Evolutionary conservation across 2,888 invertebrate species (phyloP), one percentile per base, ranked within the genome.

Genomic region (Brachylomia viminalis): DNA sequence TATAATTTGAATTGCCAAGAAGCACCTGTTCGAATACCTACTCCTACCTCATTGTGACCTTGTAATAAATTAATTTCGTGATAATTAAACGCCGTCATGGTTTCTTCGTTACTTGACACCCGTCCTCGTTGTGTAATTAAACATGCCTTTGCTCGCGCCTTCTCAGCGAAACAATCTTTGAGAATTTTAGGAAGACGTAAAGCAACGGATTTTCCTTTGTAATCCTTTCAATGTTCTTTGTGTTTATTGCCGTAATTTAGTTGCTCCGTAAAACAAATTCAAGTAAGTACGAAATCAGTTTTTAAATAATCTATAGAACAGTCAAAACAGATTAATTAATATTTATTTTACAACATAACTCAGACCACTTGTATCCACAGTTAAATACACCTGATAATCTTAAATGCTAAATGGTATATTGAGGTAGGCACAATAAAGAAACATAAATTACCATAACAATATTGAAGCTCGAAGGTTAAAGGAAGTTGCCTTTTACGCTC

Each of bases 401-500:
- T 72, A 68, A 75, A 85, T 77, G 62, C 47, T 68, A 69, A 80
- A 83, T 78, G 72, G 54, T 76, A 67, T 82, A 85, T 87, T 86
- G 85, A 84, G 84, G 85, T 86, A 87, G 86, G 81, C 77, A 85
- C 69, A 54, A 75, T 72, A 72, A 73, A 75, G 73, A 79, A 77
- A 79, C 68, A 77, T 79, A 78, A 86, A 91, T 91, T 91, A 91
- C 80, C 90, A 90, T 90, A 88, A 91, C 85, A 91, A 91, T 91
- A 89, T 88, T 80, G 71, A 72, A 75, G 74, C 71, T 70, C 71
- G 83, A 90, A 89, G 88, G 90, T 87, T 84, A 86, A 78, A 88
- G 89, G 89, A 90, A 86, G 86, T 86, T 76, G 71, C 45, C 64
- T 83, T 85, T 86, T 84, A 80, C 83, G 72, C 75, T 80, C 72